Conservation (phyloP, 2,888 invertebrate genomes). For the Catotricha subobsoleta region DNA sequence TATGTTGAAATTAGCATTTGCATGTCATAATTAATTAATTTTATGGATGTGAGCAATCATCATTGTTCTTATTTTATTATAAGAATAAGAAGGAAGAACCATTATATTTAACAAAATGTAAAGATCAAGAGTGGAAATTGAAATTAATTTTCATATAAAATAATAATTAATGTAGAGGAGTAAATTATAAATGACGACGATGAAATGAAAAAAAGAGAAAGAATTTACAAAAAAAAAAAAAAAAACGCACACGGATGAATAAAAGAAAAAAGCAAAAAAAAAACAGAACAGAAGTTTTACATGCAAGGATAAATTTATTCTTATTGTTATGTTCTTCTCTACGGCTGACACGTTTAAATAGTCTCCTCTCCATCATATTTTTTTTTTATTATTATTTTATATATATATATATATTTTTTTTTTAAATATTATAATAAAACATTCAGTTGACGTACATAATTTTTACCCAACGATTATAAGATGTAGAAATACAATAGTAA, state of each 20-base stretch:
- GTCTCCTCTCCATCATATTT: too few species aligned
- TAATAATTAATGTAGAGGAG: too few species aligned
- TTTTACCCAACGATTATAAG: too few species aligned
- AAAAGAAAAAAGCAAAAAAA: neutral
- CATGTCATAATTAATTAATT: neutral
- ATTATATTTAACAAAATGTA: neutral
- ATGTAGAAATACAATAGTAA: too few species aligned
- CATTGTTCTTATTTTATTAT: neutral
- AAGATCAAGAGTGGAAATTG: neutral
- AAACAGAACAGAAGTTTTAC: neutral
- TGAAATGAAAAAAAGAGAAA: too few species aligned
- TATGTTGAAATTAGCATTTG: neutral
- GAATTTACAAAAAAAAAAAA: too few species aligned
- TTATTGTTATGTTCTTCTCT: too few species aligned
- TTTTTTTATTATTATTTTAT: neutral
- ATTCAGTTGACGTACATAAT: too few species aligned
- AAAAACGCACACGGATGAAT: too few species aligned
- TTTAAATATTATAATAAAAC: neutral
- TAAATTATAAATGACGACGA: too few species aligned
- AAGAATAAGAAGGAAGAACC: neutral
- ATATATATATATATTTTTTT: neutral
- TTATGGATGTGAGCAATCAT: neutral
- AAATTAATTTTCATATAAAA: too few species aligned
- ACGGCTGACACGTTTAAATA: too few species aligned
- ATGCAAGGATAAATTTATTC: constrained; percentile 2